These are phyloP conservation scores for Toxotes lorentzi DNA, from an alignment of 2,797 vertebrate species.

Conservation along the genomic window DNA sequence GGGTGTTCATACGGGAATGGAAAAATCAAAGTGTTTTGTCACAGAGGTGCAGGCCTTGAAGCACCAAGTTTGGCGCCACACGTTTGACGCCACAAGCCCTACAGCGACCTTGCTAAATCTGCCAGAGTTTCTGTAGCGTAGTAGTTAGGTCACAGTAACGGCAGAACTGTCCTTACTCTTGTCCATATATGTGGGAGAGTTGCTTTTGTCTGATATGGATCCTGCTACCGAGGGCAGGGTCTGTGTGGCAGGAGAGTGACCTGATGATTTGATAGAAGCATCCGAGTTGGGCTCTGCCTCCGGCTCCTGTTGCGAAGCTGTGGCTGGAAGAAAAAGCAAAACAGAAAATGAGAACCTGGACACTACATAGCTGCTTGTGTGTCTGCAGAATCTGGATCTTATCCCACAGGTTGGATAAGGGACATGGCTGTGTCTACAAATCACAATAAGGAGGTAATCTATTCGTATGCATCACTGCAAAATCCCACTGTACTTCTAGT, in stretches of 20 bases:
- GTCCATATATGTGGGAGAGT: conserved; percentile 84
- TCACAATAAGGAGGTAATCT: not conserved
- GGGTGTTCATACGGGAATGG: conserved; percentile 63
- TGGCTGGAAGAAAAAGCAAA: conserved; percentile 82
- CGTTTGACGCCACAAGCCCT: conserved; percentile 31
- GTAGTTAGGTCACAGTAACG: conserved; percentile 88
- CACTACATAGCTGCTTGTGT: not conserved
- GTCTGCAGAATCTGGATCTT: not conserved
- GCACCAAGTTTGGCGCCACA: conserved; percentile 50
- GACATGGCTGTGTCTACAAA: not conserved
- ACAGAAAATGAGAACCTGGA: conserved; percentile 29
- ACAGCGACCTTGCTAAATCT: conserved; percentile 46
- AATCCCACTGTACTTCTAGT: not conserved
- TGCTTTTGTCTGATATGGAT: conserved; percentile 90
- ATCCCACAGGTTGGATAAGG: not conserved
- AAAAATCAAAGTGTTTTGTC: conserved; percentile 69
- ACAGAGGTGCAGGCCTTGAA: conserved; percentile 60
- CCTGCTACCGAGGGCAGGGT: conserved; percentile 83
- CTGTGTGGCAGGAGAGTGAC: conserved; percentile 86
- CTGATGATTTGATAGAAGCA: conserved; percentile 87
- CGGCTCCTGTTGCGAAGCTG: conserved; percentile 94
- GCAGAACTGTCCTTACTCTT: conserved; percentile 92
- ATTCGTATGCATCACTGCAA: not conserved
- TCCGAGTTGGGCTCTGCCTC: conserved; percentile 90
- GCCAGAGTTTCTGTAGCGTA: conserved; percentile 59